A percentile compares a stretch with the other conserved stretches of the same genome.
phyloP scores from a whole-genome alignment of 2,888 invertebrate genomes.

The Oxytorus armatus region DNA sequence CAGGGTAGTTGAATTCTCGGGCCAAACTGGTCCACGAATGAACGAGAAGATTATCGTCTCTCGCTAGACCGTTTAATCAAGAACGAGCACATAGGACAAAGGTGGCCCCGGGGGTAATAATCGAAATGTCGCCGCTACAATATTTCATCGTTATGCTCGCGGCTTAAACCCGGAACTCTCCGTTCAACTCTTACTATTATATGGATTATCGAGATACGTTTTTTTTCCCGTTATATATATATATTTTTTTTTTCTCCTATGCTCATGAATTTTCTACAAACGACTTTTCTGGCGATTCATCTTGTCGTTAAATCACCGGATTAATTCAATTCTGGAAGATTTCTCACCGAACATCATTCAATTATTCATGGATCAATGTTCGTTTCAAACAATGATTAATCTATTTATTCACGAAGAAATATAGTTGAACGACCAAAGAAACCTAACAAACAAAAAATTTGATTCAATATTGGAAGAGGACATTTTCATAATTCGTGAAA shows the following conservation, averaged over 20 bases:
- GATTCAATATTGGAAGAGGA: too few species aligned
- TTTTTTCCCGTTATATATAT: too few species aligned
- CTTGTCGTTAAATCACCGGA: conserved; percentile 51
- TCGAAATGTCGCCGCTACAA: conserved; percentile 68
- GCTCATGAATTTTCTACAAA: conserved; percentile 37
- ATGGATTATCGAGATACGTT: conserved; percentile 39
- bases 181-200: conserved; percentile 8
- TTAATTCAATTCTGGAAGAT: conserved; percentile 43
- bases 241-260: conserved; percentile 19
- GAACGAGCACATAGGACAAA: conserved; percentile 41
- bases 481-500: too few species aligned
- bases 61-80: conserved; percentile 51
- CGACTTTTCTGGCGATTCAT: conserved; percentile 41
- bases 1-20: conserved; percentile 9
- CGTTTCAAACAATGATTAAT: conserved; percentile 18
- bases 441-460: too few species aligned
- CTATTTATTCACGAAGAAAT: not conserved
- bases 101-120: conserved; percentile 55
- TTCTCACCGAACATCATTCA: conserved; percentile 20
- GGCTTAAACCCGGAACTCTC: conserved; percentile 6
- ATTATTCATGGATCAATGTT: conserved; percentile 51
- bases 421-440: too few species aligned
- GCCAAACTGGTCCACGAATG: conserved; percentile 5
- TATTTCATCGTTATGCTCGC: conserved; percentile 58
- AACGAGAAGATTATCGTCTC: conserved; percentile 46